Evolutionary conservation across 2,888 invertebrate species (phyloP).

Genomic region (Leptothorax acervorum): DNA sequence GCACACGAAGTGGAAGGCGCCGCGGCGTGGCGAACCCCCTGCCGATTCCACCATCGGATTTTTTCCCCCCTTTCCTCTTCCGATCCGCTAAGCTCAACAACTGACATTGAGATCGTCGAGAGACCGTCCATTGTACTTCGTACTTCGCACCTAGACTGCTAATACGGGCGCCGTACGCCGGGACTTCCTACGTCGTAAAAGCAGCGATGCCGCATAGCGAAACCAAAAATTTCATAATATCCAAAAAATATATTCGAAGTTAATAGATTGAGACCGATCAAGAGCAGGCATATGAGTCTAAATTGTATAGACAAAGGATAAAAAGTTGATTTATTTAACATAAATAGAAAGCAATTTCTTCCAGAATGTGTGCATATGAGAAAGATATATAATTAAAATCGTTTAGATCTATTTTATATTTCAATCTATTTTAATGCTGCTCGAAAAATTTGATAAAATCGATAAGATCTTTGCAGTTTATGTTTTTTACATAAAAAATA

Average conservation of each 20-base stretch:
- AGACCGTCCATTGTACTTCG: constrained; percentile 70
- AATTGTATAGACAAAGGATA: neutral
- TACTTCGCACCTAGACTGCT: constrained; percentile 73
- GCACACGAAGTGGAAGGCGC: constrained; percentile 54
- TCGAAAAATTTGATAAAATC: neutral
- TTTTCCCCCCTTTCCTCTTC: constrained; percentile 66
- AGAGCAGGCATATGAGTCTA: neutral
- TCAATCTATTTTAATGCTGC: neutral
- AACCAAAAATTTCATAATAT: neutral
- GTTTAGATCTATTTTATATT: neutral
- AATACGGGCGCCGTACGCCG: constrained; percentile 55
- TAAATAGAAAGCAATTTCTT: neutral
- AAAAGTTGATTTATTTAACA: neutral
- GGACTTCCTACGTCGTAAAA: constrained; percentile 54
- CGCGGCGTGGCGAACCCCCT: constrained; percentile 48
- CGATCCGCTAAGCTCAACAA: constrained; percentile 66
- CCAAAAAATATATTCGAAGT: neutral
- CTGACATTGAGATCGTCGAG: constrained; percentile 75
- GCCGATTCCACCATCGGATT: constrained; percentile 65
- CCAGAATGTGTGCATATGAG: neutral
- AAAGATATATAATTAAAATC: neutral
- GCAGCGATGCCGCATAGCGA: neutral
- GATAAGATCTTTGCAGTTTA: too few relatives aligned
- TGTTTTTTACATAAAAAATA: neutral
- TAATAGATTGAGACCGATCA: neutral